Evolutionary conservation across 35 echinoderm and acorn worm genomes (phyloP), one percentile per base, ranked within the genome.

Genomic region (Apostichopus parvimensis): DNA sequence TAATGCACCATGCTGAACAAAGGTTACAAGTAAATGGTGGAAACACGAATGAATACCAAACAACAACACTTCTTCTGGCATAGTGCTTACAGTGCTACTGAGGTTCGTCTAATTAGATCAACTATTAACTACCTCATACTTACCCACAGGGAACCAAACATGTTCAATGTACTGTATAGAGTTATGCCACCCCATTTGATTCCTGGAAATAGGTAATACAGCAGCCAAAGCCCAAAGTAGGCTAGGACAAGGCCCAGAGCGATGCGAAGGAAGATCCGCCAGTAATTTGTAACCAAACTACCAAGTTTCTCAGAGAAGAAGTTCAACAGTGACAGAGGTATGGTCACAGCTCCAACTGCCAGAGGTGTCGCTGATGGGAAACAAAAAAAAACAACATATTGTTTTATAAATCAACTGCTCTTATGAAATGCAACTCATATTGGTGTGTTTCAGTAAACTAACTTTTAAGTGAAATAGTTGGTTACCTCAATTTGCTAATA

Each of bases 131-230:
- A 45, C 34, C 34, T 1, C 12, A 8, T 65, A 88, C 86, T 13
- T 88, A 88, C 86, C 86, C 86, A 88, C 58, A 88, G 26, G 62
- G 86, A 88, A 17, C 86, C 86, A 72, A 88, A 88, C 86, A 88
- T 88, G 25, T 54, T 73, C 57, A 88, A 21, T 22, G 86, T 64
- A 14, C 68, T 88, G 86, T 88, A 88, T 10, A 88, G 45, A 54
- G 86, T 88, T 8, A 88, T 14, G 34, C 57, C 61, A 26, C 86
- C 86, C 86, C 86, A 88, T 88, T 88, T 88, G 22, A 88, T 88
- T 23, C 72, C 89, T 57, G 89, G 89, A 79, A 91, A 91, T 14
- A 91, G 54, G 68, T 90, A 77, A 52, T 90, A 90, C 23, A 90
- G 65, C 68, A 90, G 68, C 88, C 88, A 90, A 13, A 75, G 0